These are phyloP conservation scores for Anguilla anguilla DNA, from an alignment of 2,797 vertebrate genomes.

Conservation along the genomic window DNA sequence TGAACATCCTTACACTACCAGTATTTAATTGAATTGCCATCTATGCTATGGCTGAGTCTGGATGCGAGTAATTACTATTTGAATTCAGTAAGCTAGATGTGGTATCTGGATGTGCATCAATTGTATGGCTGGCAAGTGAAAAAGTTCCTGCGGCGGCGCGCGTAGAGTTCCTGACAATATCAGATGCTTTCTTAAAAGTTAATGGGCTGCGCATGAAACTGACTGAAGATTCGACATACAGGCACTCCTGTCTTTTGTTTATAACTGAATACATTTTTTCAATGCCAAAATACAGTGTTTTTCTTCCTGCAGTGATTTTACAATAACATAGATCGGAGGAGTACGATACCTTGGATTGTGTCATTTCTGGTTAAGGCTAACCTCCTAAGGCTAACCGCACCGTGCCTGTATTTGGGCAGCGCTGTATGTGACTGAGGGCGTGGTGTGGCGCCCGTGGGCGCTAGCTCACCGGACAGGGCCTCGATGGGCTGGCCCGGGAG, in stretches of 20 bases:
- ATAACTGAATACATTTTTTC: background rate
- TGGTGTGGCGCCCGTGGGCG: background rate
- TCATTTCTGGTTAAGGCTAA: too few relatives aligned
- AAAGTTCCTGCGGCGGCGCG: too few relatives aligned
- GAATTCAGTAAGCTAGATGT: too few relatives aligned
- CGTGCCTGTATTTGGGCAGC: too few relatives aligned
- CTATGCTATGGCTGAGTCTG: too few relatives aligned
- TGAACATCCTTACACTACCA: too few relatives aligned
- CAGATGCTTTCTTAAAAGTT: background rate
- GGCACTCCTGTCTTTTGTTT: background rate
- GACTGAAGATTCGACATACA: background rate
- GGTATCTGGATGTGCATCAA: too few relatives aligned
- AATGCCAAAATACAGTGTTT: background rate
- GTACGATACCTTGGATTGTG: background rate
- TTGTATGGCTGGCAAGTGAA: too few relatives aligned
- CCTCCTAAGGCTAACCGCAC: too few relatives aligned
- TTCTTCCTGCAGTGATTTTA: background rate
- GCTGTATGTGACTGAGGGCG: too few relatives aligned
- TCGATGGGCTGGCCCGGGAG: constrained; percentile 78
- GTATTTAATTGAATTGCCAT: too few relatives aligned
- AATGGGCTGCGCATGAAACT: background rate
- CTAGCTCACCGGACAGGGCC: constrained; percentile 78
- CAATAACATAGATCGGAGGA: background rate
- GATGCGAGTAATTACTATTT: too few relatives aligned
- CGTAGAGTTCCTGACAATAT: background rate